A percentile compares a stretch with the other conserved stretches of the same genome.
Conservation (phyloP, 2,113 vertebrate species). For the Phrynocephalus versicolor region DNA sequence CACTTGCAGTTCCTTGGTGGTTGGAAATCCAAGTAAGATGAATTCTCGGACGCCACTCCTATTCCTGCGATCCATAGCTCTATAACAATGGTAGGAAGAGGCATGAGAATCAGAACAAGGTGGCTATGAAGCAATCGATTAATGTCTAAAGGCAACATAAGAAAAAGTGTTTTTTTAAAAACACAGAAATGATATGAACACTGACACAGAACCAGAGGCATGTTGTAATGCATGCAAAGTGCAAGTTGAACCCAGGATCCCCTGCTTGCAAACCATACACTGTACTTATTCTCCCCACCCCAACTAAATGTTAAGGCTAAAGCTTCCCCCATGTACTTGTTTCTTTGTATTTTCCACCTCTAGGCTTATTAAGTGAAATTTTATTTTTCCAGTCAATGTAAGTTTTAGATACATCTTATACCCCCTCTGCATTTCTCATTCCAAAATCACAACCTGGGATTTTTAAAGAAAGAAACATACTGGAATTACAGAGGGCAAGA, state of each 20-base stretch:
- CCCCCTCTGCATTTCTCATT: no score
- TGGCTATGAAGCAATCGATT: background rate
- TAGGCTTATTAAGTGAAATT: background rate
- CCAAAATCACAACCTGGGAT: background rate
- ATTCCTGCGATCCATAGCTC: constrained; percentile 5
- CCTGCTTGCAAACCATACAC: no score
- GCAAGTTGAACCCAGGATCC: background rate
- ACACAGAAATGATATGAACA: background rate
- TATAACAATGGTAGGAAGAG: background rate
- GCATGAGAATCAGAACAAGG: background rate
- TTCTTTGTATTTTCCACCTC: background rate
- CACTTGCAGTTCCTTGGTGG: constrained; percentile 38
- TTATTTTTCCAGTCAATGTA: background rate
- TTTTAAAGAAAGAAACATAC: background rate
- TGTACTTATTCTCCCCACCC: no score
- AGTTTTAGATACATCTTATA: no score
- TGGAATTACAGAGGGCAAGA: background rate
- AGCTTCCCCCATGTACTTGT: background rate
- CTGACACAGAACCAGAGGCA: background rate
- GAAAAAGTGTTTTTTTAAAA: no score
- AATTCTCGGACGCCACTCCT: constrained; percentile 39
- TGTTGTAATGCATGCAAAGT: background rate
- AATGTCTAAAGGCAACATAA: background rate
- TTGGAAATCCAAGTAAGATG: constrained; percentile 56
- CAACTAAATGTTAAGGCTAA: background rate